Evolutionary conservation across 2,797 vertebrate genomes (phyloP).

Genomic region (Chiroxiphia lanceolata): DNA sequence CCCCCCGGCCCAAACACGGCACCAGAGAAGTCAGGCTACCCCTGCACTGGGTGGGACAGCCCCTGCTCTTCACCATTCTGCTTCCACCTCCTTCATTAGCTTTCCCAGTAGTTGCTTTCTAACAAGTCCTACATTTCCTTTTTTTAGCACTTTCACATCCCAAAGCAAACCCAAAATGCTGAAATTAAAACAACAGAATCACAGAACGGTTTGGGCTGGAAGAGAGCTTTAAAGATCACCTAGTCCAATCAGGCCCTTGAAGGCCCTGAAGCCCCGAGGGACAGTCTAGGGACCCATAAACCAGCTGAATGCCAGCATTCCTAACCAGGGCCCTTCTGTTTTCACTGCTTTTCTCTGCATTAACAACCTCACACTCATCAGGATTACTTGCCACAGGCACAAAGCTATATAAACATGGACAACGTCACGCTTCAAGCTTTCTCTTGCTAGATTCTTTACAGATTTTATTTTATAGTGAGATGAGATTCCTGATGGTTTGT

Average conservation of each 20-base stretch:
- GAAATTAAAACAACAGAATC: not conserved
- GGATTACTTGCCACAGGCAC: not conserved
- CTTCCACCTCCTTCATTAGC: not conserved
- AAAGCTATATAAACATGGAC: not conserved
- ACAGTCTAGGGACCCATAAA: not conserved
- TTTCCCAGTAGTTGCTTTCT: not conserved
- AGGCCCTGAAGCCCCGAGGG: not conserved
- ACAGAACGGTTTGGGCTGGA: not conserved
- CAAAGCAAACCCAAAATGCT: not conserved
- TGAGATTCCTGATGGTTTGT: not conserved
- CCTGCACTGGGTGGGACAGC: not conserved
- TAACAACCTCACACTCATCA: not conserved
- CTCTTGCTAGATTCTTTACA: not conserved
- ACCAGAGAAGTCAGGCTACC: not conserved
- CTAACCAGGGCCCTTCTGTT: not conserved
- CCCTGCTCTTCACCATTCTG: not conserved
- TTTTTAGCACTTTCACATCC: not conserved
- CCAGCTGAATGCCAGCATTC: not conserved
- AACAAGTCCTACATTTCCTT: not conserved
- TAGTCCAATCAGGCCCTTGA: not conserved
- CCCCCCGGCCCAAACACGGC: accelerated
- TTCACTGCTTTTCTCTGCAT: not conserved
- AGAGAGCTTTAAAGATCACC: not conserved
- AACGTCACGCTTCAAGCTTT: not conserved
- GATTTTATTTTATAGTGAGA: not conserved